Base-by-base conservation (phyloP, 37 sponge, comb jelly and placozoan genomes). In the Dysidea cf. avara region DNA sequence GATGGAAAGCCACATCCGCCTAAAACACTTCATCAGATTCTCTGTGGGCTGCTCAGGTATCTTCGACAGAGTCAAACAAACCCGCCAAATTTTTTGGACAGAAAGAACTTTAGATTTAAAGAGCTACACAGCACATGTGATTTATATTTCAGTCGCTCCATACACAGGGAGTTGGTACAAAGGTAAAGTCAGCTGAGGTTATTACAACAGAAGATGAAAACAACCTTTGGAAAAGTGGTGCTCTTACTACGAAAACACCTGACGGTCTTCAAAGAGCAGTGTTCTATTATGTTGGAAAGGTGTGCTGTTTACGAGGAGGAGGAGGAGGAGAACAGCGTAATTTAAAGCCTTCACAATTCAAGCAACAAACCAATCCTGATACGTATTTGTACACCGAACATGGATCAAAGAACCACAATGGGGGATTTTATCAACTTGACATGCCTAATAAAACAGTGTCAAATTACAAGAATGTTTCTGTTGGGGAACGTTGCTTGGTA, bases 81-180 rank as follows among this genome's bases (percentile, higher is more conserved):
- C 24, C 20, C 36, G 29, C 71, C 71, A 21, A 79, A 69, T 18
- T 79, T 79, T 48, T 37, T 76, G 22, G 36, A 76, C 65, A 76
- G 36, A 13, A 48, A 69, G 6, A 53, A 79, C 25, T 6, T 20
- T 21, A 48, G 61, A 2, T 79, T 79, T 34, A 48, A 47, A 25
- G 29, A 35, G 1, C 31, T 78, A 33, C 68, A 67, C 21, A 24
- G 17, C 29, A 66, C 56, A 48, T 34, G 54, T 39, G 79, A 67
- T 29, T 24, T 14, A 12, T 51, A 51, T 49, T 64, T 51, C 38
- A 32, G 58, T 9, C 18, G 25, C 56, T 76, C 3, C 77, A 26
- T 29, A 34, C 29, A 39, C 26, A 47, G 47, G 49, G 62, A 37
- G 31, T 61, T 40, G 75, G 75, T 1, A 13, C 56, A 24, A 59